phyloP scores from a whole-genome alignment of 2,113 vertebrate species.

The Pseudorasbora parva region DNA sequence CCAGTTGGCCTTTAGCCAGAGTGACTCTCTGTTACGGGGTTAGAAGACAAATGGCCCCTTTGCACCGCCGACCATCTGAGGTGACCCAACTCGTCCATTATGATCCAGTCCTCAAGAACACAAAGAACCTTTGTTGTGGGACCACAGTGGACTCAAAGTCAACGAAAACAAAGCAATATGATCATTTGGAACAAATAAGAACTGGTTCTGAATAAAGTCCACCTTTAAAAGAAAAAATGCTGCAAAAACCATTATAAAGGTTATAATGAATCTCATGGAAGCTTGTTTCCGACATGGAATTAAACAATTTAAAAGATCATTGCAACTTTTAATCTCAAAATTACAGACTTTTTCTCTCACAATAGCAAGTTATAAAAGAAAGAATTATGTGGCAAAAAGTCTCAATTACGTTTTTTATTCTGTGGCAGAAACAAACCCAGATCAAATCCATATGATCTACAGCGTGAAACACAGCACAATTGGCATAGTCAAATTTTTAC shows the following conservation, averaged over 20 bases:
- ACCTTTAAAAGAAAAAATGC: too few relatives aligned
- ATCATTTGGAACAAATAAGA: background rate
- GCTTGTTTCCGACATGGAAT: too few relatives aligned
- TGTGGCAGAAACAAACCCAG: too few relatives aligned
- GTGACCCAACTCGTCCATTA: slow-evolving; percentile 47
- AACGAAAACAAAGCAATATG: slow-evolving; percentile 1
- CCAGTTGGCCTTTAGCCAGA: slow-evolving; percentile 53
- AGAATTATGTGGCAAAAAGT: too few relatives aligned
- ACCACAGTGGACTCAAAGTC: background rate
- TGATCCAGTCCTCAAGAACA: slow-evolving; percentile 50
- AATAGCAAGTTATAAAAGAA: too few relatives aligned
- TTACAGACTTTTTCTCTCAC: too few relatives aligned
- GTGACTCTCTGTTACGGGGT: slow-evolving; percentile 53
- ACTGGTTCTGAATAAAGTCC: background rate
- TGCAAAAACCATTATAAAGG: too few relatives aligned
- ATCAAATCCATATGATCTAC: background rate
- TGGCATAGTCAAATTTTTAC: background rate
- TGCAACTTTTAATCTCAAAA: too few relatives aligned
- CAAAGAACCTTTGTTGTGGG: background rate
- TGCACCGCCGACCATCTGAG: slow-evolving; percentile 45
- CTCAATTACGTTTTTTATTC: too few relatives aligned
- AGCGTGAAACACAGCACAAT: background rate
- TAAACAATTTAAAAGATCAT: too few relatives aligned
- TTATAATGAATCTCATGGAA: too few relatives aligned
- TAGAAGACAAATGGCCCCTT: slow-evolving; percentile 55